These are phyloP conservation scores for Apteryx owenii DNA, from an alignment of 2,113 vertebrate genomes.

Conservation along the genomic window DNA sequence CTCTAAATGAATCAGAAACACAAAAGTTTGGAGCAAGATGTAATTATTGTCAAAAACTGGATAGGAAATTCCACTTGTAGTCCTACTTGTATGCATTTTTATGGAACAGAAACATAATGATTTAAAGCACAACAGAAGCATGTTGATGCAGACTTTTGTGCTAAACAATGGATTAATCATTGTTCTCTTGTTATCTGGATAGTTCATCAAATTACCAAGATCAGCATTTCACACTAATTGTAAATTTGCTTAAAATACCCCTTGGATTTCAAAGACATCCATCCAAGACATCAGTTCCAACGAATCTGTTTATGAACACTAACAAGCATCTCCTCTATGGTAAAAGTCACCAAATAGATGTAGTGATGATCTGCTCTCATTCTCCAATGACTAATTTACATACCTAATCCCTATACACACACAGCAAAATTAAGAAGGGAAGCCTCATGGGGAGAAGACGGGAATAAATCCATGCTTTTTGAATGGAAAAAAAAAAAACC, in stretches of 20 bases:
- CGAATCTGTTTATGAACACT: background rate
- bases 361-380: background rate
- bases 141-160: background rate
- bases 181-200: background rate
- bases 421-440: background rate
- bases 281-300: background rate
- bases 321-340: background rate
- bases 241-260: background rate
- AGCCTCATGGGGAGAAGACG: background rate
- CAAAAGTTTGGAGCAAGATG: background rate
- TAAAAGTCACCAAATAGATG: background rate
- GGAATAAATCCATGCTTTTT: background rate
- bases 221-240: background rate
- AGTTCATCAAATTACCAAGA: background rate
- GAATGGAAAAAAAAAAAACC: background rate
- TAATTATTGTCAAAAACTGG: background rate
- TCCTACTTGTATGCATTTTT: background rate
- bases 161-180: background rate
- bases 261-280: background rate
- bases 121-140: background rate
- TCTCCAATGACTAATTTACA: background rate
- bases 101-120: background rate
- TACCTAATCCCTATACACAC: background rate
- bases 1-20: conserved; percentile 19
- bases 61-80: background rate